Base-by-base conservation (phyloP, 1,140 invertebrate species). In the Atta texana region DNA sequence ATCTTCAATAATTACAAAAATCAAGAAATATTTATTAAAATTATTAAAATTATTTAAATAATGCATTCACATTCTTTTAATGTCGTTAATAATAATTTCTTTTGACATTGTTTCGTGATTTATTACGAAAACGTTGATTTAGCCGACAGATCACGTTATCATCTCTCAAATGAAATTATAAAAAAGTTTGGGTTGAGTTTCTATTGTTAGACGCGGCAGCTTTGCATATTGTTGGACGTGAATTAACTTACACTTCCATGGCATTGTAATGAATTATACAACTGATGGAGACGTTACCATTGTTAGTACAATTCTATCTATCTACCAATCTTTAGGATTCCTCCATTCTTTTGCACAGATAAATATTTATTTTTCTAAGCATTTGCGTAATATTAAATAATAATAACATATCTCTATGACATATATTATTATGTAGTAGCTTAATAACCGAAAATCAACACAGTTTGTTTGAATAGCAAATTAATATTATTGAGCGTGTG, bases 141-240 rank as follows among this genome's bases (percentile, higher is more conserved):
- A 34, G 8, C 12, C 28, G n/a, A 1, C 8, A 10, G 59, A 51
- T 51, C 3, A 39, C 39, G 5, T 55, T 24, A 34, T 49, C 5
- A 74, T 14, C 0, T 0, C 1, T 3, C 12, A 3, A 49, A 53
- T 14, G 7, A 61, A 61, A 68, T 75, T 74, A 53, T 28, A 53
- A 57, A 66, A 59, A 82, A 82, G 28, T 82, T 68, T 31, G 72
- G 39, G 6, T 6, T 68, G 69, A 88, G 75, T 84, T 63, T 71
- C 24, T 68, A 49, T 75, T 68, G 75, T 80, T 18, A 68, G 75
- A 71, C 10, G 28, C n/a, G 57, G 12, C 12, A 78, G 39, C 39
- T 81, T 57, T 71, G 51, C 64, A 14, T 57, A 77, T 51, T 49
- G 16, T 34, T 44, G 59, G 57, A 64, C 57, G 63, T 63, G 5